Evolutionary conservation across 2,113 vertebrate genomes (phyloP).

Genomic region (Bubo scandiacus): DNA sequence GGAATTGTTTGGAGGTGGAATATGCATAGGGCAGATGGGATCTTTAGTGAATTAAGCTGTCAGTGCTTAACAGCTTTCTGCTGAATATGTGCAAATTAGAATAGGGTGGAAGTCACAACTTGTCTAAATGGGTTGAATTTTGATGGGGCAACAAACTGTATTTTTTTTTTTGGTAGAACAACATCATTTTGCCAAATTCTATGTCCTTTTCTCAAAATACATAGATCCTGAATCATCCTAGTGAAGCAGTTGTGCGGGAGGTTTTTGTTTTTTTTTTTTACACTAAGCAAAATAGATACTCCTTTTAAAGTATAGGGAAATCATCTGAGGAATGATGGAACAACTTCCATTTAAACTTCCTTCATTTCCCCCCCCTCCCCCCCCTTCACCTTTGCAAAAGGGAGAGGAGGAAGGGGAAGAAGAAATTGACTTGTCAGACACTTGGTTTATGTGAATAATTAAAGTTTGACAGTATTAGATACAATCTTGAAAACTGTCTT

Average conservation of each 20-base stretch:
- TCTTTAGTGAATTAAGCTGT: conserved; percentile 31
- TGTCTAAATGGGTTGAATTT: neutral
- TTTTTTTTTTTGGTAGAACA: neutral
- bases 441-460: neutral
- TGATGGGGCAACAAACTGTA: neutral
- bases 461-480: neutral
- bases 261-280: neutral
- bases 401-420: neutral
- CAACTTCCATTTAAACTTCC: neutral
- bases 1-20: conserved; percentile 19
- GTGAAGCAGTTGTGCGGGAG: neutral
- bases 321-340: neutral
- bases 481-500: neutral
- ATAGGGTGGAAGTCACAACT: neutral
- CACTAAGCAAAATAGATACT: neutral
- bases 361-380: neutral
- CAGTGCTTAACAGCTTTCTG: neutral
- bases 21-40: neutral
- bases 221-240: neutral
- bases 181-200: neutral
- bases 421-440: neutral
- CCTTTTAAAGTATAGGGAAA: neutral
- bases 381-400: neutral
- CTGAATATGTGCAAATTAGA: neutral
- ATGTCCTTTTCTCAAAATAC: neutral